phyloP scores from a whole-genome alignment of 2,888 invertebrate genomes.

The Leptinotarsa haldemani region DNA sequence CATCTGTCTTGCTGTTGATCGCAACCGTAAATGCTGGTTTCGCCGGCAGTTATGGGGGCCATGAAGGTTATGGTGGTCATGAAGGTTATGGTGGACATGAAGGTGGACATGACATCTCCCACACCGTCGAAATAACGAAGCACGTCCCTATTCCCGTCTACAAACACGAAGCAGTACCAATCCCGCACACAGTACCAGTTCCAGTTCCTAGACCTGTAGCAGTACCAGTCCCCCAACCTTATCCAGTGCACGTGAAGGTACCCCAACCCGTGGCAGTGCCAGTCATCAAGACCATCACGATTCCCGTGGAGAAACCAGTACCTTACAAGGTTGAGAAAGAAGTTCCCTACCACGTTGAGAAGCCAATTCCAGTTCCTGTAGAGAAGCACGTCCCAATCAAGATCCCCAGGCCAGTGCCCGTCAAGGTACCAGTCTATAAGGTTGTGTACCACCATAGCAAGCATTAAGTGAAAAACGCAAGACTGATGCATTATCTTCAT shows the following conservation, averaged over 20 bases:
- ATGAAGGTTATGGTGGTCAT: constrained; percentile 47
- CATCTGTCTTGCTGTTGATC: constrained; percentile 58
- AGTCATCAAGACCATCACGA: constrained; percentile 75
- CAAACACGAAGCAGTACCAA: constrained; percentile 67
- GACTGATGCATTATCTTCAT: constrained; percentile 51
- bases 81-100: constrained; percentile 57
- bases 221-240: constrained; percentile 76
- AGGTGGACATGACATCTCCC: constrained; percentile 65
- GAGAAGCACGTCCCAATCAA: constrained; percentile 77
- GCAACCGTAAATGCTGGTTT: constrained; percentile 61
- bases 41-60: constrained; percentile 57
- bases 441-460: constrained; percentile 79
- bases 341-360: constrained; percentile 75
- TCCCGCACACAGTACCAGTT: constrained; percentile 68
- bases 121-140: constrained; percentile 76
- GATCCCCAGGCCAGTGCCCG: constrained; percentile 76
- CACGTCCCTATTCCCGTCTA: constrained; percentile 71
- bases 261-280: constrained; percentile 77
- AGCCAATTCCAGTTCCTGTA: constrained; percentile 77
- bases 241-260: constrained; percentile 77
- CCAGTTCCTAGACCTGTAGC: constrained; percentile 78
- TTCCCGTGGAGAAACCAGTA: constrained; percentile 79
- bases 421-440: constrained; percentile 79
- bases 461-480: constrained; percentile 57
- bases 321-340: constrained; percentile 77